A percentile compares a stretch with the other conserved stretches of the same genome.
These are phyloP conservation scores for Hafferia zeledoni DNA, from an alignment of 2,797 vertebrate species.

Conservation along the genomic window DNA sequence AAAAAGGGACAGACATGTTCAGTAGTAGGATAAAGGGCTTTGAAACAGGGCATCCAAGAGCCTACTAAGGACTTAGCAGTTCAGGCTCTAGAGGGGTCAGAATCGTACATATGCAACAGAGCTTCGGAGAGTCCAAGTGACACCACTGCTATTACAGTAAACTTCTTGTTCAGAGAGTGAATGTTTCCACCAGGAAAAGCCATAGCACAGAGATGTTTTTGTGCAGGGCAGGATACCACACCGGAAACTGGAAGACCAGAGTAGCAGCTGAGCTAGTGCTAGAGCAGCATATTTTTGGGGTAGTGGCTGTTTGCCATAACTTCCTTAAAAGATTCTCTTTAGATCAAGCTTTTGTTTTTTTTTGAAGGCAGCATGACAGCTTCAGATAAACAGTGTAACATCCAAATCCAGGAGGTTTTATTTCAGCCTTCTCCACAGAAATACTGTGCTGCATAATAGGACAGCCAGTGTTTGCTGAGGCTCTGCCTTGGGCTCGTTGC, in stretches of 20 bases:
- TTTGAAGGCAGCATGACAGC: background rate
- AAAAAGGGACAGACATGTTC: background rate
- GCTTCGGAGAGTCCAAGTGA: background rate
- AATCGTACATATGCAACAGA: background rate
- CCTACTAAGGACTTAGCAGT: background rate
- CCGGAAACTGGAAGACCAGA: conserved; percentile 35
- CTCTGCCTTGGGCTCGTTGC: background rate
- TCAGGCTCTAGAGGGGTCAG: background rate
- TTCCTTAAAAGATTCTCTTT: conserved; percentile 23
- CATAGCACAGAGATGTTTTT: conserved; percentile 17
- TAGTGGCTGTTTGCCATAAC: background rate
- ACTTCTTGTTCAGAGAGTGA: background rate
- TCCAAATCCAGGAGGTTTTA: background rate
- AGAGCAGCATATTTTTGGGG: conserved; percentile 2
- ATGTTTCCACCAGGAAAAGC: background rate
- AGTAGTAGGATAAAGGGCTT: background rate
- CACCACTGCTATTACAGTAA: background rate
- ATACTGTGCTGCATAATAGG: background rate
- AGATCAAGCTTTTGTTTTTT: background rate
- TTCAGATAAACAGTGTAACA: background rate
- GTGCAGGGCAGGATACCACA: conserved; percentile 39
- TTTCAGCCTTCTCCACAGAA: background rate
- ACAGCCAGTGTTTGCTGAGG: background rate
- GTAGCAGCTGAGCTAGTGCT: conserved; percentile 29
- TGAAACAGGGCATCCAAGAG: background rate